Percentiles rank a stretch among this genome's conserved stretches.
phyloP scores from a whole-genome alignment of 1,140 invertebrate species.

The Lepidotrigona ventralis region DNA sequence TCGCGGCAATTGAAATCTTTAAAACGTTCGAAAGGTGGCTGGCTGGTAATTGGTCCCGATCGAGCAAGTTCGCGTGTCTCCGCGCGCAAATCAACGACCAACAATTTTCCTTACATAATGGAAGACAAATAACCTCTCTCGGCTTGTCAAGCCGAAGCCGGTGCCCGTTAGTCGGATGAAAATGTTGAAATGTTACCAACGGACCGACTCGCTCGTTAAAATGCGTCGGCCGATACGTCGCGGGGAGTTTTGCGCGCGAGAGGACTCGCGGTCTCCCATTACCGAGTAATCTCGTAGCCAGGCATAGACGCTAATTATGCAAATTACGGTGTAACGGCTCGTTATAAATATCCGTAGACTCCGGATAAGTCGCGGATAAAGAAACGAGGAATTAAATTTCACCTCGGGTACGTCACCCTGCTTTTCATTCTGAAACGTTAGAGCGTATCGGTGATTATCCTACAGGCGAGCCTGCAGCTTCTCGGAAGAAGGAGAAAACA shows the following conservation, averaged over 20 bases:
- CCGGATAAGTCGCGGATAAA: not conserved
- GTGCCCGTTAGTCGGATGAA: not conserved
- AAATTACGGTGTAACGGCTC: constrained; percentile 35
- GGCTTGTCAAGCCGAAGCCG: not conserved
- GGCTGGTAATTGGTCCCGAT: constrained; percentile 17
- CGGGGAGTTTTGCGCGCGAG: not conserved
- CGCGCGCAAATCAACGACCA: not conserved
- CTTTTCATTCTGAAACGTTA: constrained; percentile 41
- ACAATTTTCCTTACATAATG: not conserved
- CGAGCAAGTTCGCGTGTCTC: not conserved
- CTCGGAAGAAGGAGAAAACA: constrained; percentile 45
- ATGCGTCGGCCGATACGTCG: too few relatives aligned
- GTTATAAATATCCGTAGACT: constrained; percentile 38
- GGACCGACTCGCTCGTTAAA: not conserved
- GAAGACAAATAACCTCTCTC: constrained; percentile 12
- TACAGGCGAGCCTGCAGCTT: constrained; percentile 2
- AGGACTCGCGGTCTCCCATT: not conserved
- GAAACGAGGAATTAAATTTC: constrained; percentile 30
- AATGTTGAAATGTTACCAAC: not conserved
- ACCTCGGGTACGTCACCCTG: constrained; percentile 33
- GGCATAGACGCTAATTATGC: constrained; percentile 43
- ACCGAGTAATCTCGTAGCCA: constrained; percentile 1
- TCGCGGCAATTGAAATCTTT: constrained; percentile 20
- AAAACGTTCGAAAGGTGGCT: not conserved
- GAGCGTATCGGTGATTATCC: constrained; percentile 37